Percentiles rank a stretch among this genome's conserved stretches.
Conservation (phyloP, 2,888 invertebrate species). For the Drosophila pullipes region DNA sequence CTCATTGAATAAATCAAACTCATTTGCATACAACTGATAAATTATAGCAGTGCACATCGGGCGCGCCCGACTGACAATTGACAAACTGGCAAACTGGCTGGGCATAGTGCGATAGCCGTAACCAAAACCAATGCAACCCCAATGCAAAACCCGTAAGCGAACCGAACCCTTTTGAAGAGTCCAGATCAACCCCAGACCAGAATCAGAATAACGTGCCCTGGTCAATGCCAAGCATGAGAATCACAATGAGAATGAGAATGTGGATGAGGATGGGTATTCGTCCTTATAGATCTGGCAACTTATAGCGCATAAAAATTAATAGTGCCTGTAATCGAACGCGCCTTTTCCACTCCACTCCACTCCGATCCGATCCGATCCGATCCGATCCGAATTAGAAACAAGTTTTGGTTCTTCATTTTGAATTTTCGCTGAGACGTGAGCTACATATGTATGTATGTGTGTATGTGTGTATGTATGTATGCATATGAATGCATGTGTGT, state of each 20-base stretch:
- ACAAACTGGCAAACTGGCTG: constrained; percentile 48
- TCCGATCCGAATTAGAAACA: constrained; percentile 30
- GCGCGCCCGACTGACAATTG: constrained; percentile 65
- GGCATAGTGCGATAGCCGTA: constrained; percentile 26
- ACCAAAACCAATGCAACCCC: constrained; percentile 57
- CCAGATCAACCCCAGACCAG: constrained; percentile 31
- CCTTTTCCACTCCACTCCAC: constrained; percentile 6
- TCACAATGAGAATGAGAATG: background rate
- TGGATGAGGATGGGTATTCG: background rate
- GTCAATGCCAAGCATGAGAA: constrained; percentile 37
- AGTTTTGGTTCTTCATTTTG: constrained; percentile 32
- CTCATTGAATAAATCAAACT: constrained; percentile 82
- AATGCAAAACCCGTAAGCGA: constrained; percentile 21
- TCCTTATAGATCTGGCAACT: constrained; percentile 20
- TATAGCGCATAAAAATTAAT: constrained; percentile 42
- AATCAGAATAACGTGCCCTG: constrained; percentile 17
- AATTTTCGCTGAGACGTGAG: constrained; percentile 11
- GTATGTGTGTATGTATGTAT: background rate
- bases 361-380: constrained; percentile 6
- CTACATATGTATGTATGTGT: background rate
- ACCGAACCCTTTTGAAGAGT: constrained; percentile 53
- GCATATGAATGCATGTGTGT: background rate
- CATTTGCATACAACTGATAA: constrained; percentile 80
- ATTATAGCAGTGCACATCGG: constrained; percentile 53
- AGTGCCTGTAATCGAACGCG: constrained; percentile 46